phyloP scores from a whole-genome alignment of 2,113 vertebrate genomes.

The Elgaria multicarinata region DNA sequence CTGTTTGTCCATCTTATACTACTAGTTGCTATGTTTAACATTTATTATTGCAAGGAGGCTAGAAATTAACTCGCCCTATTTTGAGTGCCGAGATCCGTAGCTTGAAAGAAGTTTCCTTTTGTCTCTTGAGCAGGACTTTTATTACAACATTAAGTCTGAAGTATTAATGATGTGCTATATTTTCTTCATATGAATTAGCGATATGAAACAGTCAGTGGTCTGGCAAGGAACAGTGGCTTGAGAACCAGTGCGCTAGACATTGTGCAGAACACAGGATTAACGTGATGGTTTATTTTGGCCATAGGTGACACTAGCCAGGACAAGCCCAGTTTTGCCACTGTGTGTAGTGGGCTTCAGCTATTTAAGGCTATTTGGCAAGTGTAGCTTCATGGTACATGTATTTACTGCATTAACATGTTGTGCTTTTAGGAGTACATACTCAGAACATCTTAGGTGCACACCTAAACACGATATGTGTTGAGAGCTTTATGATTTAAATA shows the following conservation, averaged over 20 bases:
- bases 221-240: neutral
- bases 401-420: no score
- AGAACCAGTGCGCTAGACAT: neutral
- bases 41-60: neutral
- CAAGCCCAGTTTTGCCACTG: neutral
- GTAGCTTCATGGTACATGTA: neutral
- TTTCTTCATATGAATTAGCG: neutral
- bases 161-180: neutral
- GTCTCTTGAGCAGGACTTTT: neutral
- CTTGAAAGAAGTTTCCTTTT: neutral
- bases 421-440: neutral
- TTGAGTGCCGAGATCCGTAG: neutral
- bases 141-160: neutral
- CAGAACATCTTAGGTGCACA: neutral
- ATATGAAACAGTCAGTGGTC: neutral
- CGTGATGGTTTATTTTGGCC: neutral
- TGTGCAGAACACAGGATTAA: neutral
- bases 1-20: neutral
- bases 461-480: neutral
- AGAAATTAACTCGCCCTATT: neutral
- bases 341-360: neutral
- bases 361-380: neutral
- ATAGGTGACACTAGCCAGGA: neutral
- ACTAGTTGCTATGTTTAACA: slow-evolving; percentile 9
- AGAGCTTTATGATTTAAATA: neutral